Base-by-base conservation (phyloP, 2,888 invertebrate genomes). In the Pterobdella sp. region DNA sequence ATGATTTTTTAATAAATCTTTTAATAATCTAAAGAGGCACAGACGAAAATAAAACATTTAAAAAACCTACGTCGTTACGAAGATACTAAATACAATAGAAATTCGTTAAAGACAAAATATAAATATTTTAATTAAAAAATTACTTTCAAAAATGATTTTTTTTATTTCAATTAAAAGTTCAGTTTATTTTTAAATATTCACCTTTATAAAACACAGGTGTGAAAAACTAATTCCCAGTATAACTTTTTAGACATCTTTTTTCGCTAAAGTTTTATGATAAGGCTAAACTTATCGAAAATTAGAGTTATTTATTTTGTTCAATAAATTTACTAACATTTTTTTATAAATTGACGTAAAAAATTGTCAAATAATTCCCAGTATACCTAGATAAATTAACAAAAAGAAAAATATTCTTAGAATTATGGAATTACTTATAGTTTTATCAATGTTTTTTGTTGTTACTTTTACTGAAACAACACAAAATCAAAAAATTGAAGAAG, bases 81-180 rank as follows among this genome's bases (percentile, higher is more conserved):
- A 71, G 71, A 71, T 63, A 56, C 71, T 60, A 36, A 71, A 35
- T 63, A 35, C 29, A 29, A 71, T 10, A 22, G 4, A 65, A 32
- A 63, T n/a, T 71, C 71, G 71, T 71, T 71, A 63, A 36, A 63
- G 56, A 56, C 63, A 31, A 71, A 71, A 71, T 36, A 60, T 35
- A 65, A 29, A 65, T 56, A 56, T 42, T n/a, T 14, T 63, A 22
- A 31, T 65, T 65, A 65, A 65, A 7, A 63, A 14, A 63, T 26
- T 26, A 14, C 7, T 63, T 14, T 14, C 26, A 63, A 29, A n/a
- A 26, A 49, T 49, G 18, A 49, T 49, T n/a, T 18, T 18, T 49
- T 49, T 49, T 49, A 49, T 49, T 49, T 42, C 22, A 42, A 42
- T 42, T 42, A 63, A 63, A 63, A 10, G n/a, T 14, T 14, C 7